Evolutionary conservation across 1,140 invertebrate genomes (phyloP), one percentile per base, ranked within the genome.

Genomic region (Meloidogyne floridensis): DNA sequence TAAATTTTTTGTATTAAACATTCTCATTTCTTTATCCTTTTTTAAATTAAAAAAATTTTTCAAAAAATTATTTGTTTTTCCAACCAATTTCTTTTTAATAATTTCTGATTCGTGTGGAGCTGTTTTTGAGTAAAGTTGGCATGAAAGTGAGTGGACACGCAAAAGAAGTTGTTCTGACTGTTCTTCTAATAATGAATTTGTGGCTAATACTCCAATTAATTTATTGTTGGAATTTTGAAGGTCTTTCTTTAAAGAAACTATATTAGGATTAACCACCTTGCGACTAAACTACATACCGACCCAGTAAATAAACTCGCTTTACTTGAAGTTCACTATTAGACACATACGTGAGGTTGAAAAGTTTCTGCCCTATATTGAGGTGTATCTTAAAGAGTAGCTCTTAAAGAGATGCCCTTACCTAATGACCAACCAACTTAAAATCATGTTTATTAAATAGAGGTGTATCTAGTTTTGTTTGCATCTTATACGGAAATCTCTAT

Each of bases 91-190:
- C 84, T 92, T 92, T 84, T 91, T 91, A 78, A 93, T 92, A 75
- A 90, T 90, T 74, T 92, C 91, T 6, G 92, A 92, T 86, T 93
- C 92, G 75, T 89, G 88, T 13, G 88, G 88, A 43, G 88, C 88
- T 15, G 83, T 89, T 73, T 87, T 87, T 9, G 89, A 80, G 75
- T 90, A 84, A n/a, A 90, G 18, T 81, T 90, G 86, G 56, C 88
- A 89, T 71, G 90, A 89, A n/a, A 89, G 76, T 4, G 78, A 80
- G 54, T 89, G 88, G 5, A 89, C 87, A 65, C 84, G 80, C 32
- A 88, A 65, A 54, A 82, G 81, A 59, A 94, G 88, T 80, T 92
- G 92, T 84, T 93, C 92, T 43, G 93, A 88, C 87, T 94, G 93
- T 82, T 93, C 92, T 86, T 94, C 93, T 69, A 93, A 77, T 20